Evolutionary conservation across 2,888 invertebrate species (phyloP).

Genomic region (Peribatodes rhomboidaria): DNA sequence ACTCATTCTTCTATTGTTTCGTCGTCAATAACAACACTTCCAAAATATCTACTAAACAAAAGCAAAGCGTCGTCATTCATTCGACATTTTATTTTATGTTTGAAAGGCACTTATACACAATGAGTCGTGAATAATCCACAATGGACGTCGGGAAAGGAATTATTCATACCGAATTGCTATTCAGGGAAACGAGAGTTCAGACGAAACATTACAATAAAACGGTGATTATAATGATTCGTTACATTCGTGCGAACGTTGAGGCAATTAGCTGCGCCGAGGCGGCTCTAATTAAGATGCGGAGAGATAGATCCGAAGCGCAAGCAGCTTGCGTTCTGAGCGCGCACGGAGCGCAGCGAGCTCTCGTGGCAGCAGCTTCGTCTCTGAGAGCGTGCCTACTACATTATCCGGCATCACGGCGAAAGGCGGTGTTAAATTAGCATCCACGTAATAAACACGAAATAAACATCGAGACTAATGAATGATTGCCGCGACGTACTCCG

Average conservation of each 20-base stretch:
- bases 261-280: constrained; percentile 58
- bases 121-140: constrained; percentile 78
- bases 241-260: constrained; percentile 59
- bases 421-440: constrained; percentile 69
- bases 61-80: constrained; percentile 68
- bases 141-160: constrained; percentile 71
- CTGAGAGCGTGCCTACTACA: constrained; percentile 57
- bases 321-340: constrained; percentile 41
- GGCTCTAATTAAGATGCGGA: constrained; percentile 66
- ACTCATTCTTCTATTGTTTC: constrained; percentile 59
- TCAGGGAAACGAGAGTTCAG: constrained; percentile 66
- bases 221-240: constrained; percentile 69
- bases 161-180: constrained; percentile 66
- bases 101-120: constrained; percentile 74
- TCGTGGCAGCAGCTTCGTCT: neutral
- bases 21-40: constrained; percentile 69
- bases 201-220: constrained; percentile 66
- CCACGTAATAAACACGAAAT: constrained; percentile 76
- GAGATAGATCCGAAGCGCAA: constrained; percentile 60
- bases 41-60: constrained; percentile 75
- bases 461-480: constrained; percentile 82
- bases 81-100: constrained; percentile 73
- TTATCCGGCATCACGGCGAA: constrained; percentile 64
- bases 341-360: constrained; percentile 31
- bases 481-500: constrained; percentile 59